Percentiles rank a stretch among this genome's conserved stretches.
phyloP scores from a whole-genome alignment of 2,797 vertebrate species.

The Erethizon dorsatum region DNA sequence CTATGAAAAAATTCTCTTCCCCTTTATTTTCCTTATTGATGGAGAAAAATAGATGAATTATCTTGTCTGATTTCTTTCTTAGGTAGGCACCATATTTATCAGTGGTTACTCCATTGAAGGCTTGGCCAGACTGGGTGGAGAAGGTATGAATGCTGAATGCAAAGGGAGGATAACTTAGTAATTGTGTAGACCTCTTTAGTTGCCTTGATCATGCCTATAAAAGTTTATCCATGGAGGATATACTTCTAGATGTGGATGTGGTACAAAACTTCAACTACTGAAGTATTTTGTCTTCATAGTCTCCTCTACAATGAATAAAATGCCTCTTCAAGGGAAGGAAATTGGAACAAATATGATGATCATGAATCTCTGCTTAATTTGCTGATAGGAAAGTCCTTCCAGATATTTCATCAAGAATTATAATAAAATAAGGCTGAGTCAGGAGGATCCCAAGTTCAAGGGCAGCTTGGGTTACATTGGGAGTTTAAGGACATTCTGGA shows the following conservation, averaged over 20 bases:
- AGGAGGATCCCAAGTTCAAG: neutral
- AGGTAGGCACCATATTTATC: neutral
- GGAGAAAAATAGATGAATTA: conserved; percentile 31
- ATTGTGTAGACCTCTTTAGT: neutral
- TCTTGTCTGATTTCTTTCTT: neutral
- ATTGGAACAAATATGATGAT: conserved; percentile 56
- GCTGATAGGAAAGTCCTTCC: conserved; percentile 20
- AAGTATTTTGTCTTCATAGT: conserved; percentile 24
- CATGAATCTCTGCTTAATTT: conserved; percentile 21
- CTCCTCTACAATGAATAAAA: neutral
- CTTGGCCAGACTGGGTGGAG: neutral
- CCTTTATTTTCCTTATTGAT: neutral
- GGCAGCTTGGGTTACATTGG: neutral
- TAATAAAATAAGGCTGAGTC: neutral
- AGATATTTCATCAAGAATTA: neutral
- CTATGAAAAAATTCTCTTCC: conserved; percentile 31
- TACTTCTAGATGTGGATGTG: neutral
- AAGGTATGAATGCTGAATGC: conserved; percentile 12
- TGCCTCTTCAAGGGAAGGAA: neutral
- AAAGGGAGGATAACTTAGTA: conserved; percentile 47
- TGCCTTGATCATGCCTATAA: neutral
- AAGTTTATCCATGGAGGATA: conserved; percentile 30
- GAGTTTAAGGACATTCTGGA: neutral
- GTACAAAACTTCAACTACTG: neutral
- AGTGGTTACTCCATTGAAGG: neutral